Conservation (phyloP, 2,888 invertebrate species). For the Nineta flava region DNA sequence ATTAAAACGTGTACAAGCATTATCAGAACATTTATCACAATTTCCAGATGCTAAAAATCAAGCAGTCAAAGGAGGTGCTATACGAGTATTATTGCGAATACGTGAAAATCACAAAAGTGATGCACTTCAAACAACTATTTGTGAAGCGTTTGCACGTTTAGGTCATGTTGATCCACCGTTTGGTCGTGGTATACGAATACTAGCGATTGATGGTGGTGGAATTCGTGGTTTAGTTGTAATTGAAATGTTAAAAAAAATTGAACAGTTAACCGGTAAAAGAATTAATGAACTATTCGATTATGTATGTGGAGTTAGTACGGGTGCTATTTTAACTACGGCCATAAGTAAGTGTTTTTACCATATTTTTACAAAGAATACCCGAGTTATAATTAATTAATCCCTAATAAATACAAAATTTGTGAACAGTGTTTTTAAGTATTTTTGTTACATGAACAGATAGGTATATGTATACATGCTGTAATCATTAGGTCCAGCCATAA, state of each 20-base stretch:
- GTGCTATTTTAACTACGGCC: conserved; percentile 63
- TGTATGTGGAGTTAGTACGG: conserved; percentile 70
- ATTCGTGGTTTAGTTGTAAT: conserved; percentile 75
- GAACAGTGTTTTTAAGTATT: neutral
- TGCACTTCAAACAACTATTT: conserved; percentile 23
- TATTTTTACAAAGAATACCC: neutral
- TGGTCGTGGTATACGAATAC: conserved; percentile 58
- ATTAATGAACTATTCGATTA: conserved; percentile 75
- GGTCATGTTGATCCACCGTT: conserved; percentile 54
- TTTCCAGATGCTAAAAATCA: conserved; percentile 57
- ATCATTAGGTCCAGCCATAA: too few relatives aligned
- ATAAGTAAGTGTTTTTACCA: conserved; percentile 34
- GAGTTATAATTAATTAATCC: neutral
- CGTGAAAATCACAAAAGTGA: conserved; percentile 27
- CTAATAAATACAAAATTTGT: too few relatives aligned
- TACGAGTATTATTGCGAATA: conserved; percentile 43
- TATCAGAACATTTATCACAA: conserved; percentile 53
- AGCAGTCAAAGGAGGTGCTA: conserved; percentile 58
- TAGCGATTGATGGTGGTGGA: conserved; percentile 84
- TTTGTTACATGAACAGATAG: too few relatives aligned
- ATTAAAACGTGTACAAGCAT: conserved; percentile 46
- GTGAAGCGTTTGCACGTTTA: conserved; percentile 46
- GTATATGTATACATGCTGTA: too few relatives aligned
- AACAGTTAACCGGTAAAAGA: conserved; percentile 47
- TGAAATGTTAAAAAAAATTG: conserved; percentile 63